Evolutionary conservation across 2,797 vertebrate species (phyloP).

Genomic region (Crax fasciolata): DNA sequence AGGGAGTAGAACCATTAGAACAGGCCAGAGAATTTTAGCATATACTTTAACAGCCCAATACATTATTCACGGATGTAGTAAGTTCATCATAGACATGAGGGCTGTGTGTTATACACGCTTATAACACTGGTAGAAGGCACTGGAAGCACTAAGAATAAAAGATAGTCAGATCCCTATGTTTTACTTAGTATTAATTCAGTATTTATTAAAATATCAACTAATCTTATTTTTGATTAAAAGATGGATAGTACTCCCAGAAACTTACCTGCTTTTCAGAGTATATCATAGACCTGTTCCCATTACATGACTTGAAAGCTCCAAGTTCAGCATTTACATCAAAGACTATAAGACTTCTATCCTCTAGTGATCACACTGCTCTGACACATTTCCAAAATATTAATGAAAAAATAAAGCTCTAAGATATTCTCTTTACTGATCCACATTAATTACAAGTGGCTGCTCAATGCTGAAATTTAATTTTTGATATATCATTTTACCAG

Average conservation of each 20-base stretch:
- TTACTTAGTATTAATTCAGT: not conserved
- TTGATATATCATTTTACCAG: not conserved
- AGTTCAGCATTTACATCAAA: not conserved
- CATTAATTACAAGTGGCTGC: not conserved
- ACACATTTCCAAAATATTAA: not conserved
- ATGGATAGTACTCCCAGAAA: not conserved
- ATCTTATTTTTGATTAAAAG: not conserved
- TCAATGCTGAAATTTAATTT: not conserved
- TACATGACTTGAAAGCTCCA: not conserved
- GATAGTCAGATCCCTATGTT: not conserved
- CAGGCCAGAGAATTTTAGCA: conserved; percentile 34
- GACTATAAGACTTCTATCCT: not conserved
- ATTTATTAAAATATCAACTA: not conserved
- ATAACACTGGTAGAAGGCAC: not conserved
- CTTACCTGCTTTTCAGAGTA: not conserved
- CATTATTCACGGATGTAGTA: conserved; percentile 9
- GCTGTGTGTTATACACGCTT: not conserved
- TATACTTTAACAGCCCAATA: conserved; percentile 20
- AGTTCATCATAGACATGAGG: not conserved
- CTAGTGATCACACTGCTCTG: not conserved
- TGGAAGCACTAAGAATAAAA: not conserved
- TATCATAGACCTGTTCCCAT: not conserved
- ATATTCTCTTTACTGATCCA: not conserved
- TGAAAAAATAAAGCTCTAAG: not conserved
- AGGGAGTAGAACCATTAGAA: conserved; percentile 7